phyloP scores from a whole-genome alignment of 2,113 vertebrate genomes.

The Bujurquina vittata region DNA sequence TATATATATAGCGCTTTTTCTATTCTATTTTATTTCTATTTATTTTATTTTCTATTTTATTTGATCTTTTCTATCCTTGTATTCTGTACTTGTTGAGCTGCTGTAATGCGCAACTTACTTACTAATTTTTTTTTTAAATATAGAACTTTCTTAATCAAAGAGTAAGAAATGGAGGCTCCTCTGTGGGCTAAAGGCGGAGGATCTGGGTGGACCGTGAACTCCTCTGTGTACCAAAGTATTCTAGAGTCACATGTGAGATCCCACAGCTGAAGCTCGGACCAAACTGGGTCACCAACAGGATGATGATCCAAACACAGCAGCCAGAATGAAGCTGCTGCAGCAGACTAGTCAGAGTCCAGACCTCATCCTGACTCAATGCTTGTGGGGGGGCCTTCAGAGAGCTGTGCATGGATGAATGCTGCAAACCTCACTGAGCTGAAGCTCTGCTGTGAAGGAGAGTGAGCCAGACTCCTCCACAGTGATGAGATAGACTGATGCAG shows the following conservation, averaged over 20 bases:
- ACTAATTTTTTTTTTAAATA: too few relatives aligned
- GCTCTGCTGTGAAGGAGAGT: not conserved
- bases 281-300: not conserved
- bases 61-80: too few relatives aligned
- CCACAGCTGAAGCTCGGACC: not conserved
- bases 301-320: too few relatives aligned
- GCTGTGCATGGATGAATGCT: not conserved
- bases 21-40: too few relatives aligned
- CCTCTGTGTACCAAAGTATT: not conserved
- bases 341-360: not conserved
- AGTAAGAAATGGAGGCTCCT: not conserved
- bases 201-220: too few relatives aligned
- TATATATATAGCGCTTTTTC: too few relatives aligned
- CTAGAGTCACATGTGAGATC: not conserved
- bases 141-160: too few relatives aligned
- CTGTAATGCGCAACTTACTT: too few relatives aligned
- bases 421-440: not conserved
- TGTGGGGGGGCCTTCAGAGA: not conserved
- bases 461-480: fast-evolving
- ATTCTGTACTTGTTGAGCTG: too few relatives aligned
- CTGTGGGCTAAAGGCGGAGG: not conserved
- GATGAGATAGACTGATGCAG: not conserved
- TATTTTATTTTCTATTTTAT: too few relatives aligned
- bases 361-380: too few relatives aligned
- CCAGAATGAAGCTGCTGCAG: not conserved